Base-by-base conservation (phyloP, 2,888 invertebrate genomes). In the Tortrix viridana region DNA sequence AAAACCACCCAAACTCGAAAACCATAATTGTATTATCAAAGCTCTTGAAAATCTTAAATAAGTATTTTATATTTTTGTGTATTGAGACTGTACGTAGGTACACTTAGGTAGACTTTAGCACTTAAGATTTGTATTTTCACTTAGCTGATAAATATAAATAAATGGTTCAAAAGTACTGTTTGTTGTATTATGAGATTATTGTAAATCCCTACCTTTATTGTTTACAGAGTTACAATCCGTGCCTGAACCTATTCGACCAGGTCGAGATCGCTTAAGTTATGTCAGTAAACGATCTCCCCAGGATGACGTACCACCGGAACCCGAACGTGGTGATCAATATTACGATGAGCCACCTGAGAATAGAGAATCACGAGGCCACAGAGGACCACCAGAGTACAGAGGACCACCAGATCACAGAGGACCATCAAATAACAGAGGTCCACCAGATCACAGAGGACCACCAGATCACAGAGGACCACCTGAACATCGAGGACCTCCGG, bases 231-330 rank as follows among this genome's bases (percentile, higher is more conserved):
- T 43, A 26, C 43, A 16, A 41, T 18, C 37, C 22, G 14, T 37
- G 7, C 32, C 7, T 54, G 20, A 19, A n/a, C 19, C 22, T 38
- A 22, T 6, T n/a, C 16, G 0, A 41, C 22, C 53, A 60, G 16
- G 47, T 5, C 7, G 18, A 12, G 50, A 48, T 41, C 41, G 5
- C 16, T 54, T 48, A 14, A 60, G 16, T 23, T 16, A 20, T 23
- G 18, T 47, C 32, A 23, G 20, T 18, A 69, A 64, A 61, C 65
- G 73, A 23, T 60, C 66, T 23, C 67, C 68, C 2, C 69, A 64
- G 19, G 38, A 43, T 1, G 9, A 55, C 32, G 22, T 16, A 32
- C 48, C 49, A 16, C 22, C 49, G 16, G 60, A 43, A 43, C 18
- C 16, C 12, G 55, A 55, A 49, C 48, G 19, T 6, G 19, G 37